Evolutionary conservation across 1,140 invertebrate genomes (phyloP), one percentile per base, ranked within the genome.

Genomic region (Drosophila mojavensis): DNA sequence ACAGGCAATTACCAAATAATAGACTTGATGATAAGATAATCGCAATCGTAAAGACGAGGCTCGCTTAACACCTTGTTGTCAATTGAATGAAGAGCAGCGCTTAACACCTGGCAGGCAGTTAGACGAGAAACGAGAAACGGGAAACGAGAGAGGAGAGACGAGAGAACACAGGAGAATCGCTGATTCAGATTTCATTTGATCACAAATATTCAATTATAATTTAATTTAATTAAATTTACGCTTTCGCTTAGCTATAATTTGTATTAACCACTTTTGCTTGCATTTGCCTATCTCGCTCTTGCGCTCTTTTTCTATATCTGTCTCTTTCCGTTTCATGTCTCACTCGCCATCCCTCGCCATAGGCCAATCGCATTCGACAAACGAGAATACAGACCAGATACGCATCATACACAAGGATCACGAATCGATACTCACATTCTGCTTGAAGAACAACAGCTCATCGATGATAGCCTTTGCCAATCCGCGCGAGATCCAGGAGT

Each of bases 341-440:
- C 48, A 26, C 51, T 33, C 36, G 20, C 4, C 53, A 17, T 66
- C 45, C 1, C 41, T 55, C 17, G 20, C 20, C 20, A 24, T 6
- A 88, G 84, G 84, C 56, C 84, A 89, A 90, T 89, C 84, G 28
- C 84, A 89, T 71, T 89, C 84, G 26, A 89, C 84, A 36, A 89
- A 65, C 71, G 84, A 89, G 71, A 89, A 89, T 15, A 94, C 95
- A 51, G 97, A 97, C 82, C 96, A 97, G 45, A 97, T 99, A 63
- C 95, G 98, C 66, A 98, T 99, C 72, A 98, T 99, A 71, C 99
- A 99, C 92, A 99, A 99, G 93, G 99, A 99, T 92, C 98, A 99
- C 94, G 99, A 99, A 93, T 98, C 97, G 64, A 99, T 99, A 72
- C 96, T 98, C 75, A 97, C 98, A 36, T 99, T 99, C 94, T 98